Evolutionary conservation across 2,888 invertebrate genomes (phyloP).

Genomic region (Synanthedon myopaeformis): DNA sequence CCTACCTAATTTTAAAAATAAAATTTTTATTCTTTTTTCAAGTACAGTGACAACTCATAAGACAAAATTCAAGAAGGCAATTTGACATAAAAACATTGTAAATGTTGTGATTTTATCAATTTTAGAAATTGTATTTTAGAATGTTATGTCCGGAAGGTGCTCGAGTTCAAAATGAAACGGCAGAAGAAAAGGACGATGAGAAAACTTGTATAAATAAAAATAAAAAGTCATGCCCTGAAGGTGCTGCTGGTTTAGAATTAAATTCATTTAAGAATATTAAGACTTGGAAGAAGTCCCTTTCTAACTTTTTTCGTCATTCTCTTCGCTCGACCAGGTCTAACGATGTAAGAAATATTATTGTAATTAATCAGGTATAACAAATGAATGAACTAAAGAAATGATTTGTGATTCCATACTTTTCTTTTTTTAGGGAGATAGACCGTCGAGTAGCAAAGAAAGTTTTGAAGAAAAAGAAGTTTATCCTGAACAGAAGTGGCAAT

Average conservation of each 20-base stretch:
- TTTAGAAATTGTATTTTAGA: conserved; percentile 9
- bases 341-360: conserved; percentile 34
- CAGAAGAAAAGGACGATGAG: conserved; percentile 22
- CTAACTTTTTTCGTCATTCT: conserved; percentile 57
- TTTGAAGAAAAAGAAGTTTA: conserved; percentile 46
- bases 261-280: conserved; percentile 47
- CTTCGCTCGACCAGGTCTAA: conserved; percentile 55
- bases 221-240: conserved; percentile 36
- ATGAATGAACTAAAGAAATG: too few relatives aligned
- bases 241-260: conserved; percentile 35
- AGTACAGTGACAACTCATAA: conserved; percentile 8
- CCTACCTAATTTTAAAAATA: conserved; percentile 7
- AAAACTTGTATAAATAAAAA: conserved; percentile 28
- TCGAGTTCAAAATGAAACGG: conserved; percentile 30
- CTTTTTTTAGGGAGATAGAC: conserved; percentile 46
- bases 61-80: conserved; percentile 4
- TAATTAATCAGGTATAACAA: too few relatives aligned
- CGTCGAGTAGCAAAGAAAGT: conserved; percentile 43
- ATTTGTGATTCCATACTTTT: conserved; percentile 1
- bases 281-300: conserved; percentile 59
- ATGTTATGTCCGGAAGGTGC: conserved; percentile 56
- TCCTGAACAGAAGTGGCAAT: conserved; percentile 63
- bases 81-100: conserved; percentile 28
- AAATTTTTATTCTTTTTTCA: conserved; percentile 15
- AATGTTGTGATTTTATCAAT: conserved; percentile 8